Percentiles rank a stretch among this genome's conserved stretches.
Evolutionary conservation across 2,888 invertebrate species (phyloP).

Genomic region (Danaus chrysippus): DNA sequence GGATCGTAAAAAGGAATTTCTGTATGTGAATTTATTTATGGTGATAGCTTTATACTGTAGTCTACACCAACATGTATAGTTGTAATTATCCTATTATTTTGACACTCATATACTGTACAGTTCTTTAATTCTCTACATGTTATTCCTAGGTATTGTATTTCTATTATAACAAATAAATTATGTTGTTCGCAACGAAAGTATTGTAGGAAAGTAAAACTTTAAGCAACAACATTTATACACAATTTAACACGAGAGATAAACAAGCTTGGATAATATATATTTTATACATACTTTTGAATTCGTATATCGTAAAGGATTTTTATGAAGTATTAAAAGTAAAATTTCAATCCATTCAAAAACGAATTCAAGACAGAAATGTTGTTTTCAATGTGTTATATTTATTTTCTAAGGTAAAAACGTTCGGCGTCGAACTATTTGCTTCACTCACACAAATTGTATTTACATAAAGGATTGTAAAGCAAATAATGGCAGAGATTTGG

Average conservation of each 20-base stretch:
- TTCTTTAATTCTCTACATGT: background rate
- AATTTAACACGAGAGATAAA: constrained; percentile 4
- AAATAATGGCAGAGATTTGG: constrained; percentile 16
- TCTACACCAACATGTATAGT: background rate
- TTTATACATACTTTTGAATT: background rate
- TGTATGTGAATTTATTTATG: constrained; percentile 29
- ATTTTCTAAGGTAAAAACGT: constrained; percentile 55
- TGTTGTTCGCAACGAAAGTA: background rate
- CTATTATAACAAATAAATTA: background rate
- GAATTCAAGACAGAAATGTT: constrained; percentile 15
- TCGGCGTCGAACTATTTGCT: constrained; percentile 50
- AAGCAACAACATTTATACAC: background rate
- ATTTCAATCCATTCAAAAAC: background rate
- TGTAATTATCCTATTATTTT: background rate
- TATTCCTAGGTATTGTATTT: background rate
- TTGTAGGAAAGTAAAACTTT: background rate
- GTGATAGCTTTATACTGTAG: constrained; percentile 17
- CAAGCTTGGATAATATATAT: background rate
- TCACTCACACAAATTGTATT: constrained; percentile 48
- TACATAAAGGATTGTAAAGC: constrained; percentile 51
- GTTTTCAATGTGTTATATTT: constrained; percentile 49
- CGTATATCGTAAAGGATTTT: background rate
- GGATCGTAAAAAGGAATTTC: constrained; percentile 32
- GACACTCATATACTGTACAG: background rate
- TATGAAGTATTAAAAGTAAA: background rate